Evolutionary conservation across 2,888 invertebrate genomes (phyloP), one percentile per base, ranked within the genome.

Genomic region (Phalera bucephala): DNA sequence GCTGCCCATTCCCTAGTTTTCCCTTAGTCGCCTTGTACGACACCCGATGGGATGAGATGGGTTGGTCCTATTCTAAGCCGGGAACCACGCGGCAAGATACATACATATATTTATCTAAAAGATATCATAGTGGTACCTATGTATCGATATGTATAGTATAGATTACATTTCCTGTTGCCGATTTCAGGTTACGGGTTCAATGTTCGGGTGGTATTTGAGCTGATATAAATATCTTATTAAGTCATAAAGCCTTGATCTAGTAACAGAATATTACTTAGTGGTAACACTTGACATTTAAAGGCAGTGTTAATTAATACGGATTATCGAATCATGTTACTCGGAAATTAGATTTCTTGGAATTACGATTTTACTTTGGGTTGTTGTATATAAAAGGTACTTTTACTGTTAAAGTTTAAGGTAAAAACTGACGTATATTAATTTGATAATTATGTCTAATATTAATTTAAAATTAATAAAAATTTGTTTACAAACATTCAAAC

Each of bases 121-220:
- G n/a, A n/a, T n/a, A n/a, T n/a, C n/a, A n/a, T n/a, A n/a, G n/a
- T n/a, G n/a, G n/a, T n/a, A n/a, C n/a, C n/a, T n/a, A n/a, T n/a
- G n/a, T n/a, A n/a, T n/a, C n/a, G n/a, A n/a, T n/a, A n/a, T n/a
- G n/a, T n/a, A n/a, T n/a, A n/a, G n/a, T n/a, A n/a, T n/a, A n/a
- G n/a, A n/a, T n/a, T n/a, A n/a, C n/a, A n/a, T n/a, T n/a, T n/a
- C n/a, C n/a, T n/a, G n/a, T n/a, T n/a, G n/a, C n/a, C n/a, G 22
- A 34, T 45, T 33, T 34, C 19, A 20, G 45, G 46, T 52, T 49
- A 49, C 36, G 33, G 28, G 63, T 64, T 54, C 65, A 60, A 65
- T 63, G 66, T 64, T 43, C 60, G 44, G 45, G 36, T 75, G 66
- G 44, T 60, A 72, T 75, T 75, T 66, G 44, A 52, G 52, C 37